Conservation (phyloP, 2,113 vertebrate genomes). For the Okapia johnstoni region DNA sequence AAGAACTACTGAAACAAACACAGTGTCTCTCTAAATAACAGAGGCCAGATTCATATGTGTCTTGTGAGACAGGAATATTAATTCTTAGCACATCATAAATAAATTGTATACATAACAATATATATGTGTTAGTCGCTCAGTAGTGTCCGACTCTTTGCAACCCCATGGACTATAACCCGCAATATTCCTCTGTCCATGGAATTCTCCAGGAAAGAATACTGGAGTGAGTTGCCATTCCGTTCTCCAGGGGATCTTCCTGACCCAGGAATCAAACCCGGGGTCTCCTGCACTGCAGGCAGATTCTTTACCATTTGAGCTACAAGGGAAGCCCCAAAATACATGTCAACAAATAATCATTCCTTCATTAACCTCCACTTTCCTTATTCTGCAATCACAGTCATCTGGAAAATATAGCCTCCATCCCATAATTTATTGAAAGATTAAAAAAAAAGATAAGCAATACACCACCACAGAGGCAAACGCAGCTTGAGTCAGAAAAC, state of each 20-base stretch:
- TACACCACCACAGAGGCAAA: neutral
- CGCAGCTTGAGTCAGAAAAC: neutral
- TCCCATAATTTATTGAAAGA: neutral
- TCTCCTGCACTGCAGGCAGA: neutral
- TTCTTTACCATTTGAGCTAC: neutral
- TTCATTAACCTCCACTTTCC: neutral
- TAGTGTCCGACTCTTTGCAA: neutral
- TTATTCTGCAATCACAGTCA: neutral
- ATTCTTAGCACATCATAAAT: neutral
- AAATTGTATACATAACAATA: neutral
- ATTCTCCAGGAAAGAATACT: neutral
- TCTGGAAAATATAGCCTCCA: neutral
- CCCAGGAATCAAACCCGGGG: accelerated
- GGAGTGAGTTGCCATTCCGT: neutral
- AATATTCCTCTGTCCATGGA: neutral
- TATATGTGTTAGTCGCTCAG: neutral
- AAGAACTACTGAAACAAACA: neutral
- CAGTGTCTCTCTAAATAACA: neutral
- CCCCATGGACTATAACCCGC: neutral
- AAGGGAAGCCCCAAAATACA: neutral
- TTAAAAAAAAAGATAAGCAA: neutral
- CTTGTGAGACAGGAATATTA: neutral
- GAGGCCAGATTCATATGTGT: neutral
- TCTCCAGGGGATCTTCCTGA: neutral
- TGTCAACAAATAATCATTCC: neutral